A percentile compares a stretch with the other conserved stretches of the same genome.
phyloP scores from a whole-genome alignment of 2,113 vertebrate genomes.

The Brienomyrus brachyistius region DNA sequence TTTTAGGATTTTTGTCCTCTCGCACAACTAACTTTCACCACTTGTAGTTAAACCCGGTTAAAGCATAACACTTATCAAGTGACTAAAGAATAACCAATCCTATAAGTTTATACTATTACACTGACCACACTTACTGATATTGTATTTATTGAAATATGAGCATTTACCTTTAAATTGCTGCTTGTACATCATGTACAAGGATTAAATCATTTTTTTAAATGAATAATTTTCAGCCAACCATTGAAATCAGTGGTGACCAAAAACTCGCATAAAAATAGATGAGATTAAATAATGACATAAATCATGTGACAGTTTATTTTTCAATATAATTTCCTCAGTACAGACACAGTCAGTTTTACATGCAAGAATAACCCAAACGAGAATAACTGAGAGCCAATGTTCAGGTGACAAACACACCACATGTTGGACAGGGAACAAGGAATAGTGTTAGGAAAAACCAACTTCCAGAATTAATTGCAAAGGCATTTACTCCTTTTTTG shows the following conservation, averaged over 20 bases:
- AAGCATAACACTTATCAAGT: neutral
- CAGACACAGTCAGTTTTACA: slow-evolving; percentile 25
- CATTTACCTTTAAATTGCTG: neutral
- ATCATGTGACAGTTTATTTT: slow-evolving; percentile 11
- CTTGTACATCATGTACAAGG: neutral
- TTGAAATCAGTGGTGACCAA: neutral
- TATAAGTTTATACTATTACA: neutral
- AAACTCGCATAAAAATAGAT: neutral
- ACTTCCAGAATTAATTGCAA: neutral
- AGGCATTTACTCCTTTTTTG: neutral
- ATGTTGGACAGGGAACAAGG: neutral
- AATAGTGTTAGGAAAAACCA: no score
- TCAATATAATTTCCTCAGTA: slow-evolving; percentile 26
- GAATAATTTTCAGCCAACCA: neutral
- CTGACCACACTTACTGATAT: neutral
- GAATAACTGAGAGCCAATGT: slow-evolving; percentile 16
- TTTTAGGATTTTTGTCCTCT: neutral
- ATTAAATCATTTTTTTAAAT: neutral
- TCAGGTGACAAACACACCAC: neutral
- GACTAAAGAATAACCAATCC: neutral
- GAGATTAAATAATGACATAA: neutral
- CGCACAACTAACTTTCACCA: neutral
- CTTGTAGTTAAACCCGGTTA: neutral
- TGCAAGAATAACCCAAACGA: slow-evolving; percentile 20
- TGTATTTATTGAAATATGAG: neutral